Evolutionary conservation across 2,888 invertebrate species (phyloP), one percentile per base, ranked within the genome.

Genomic region (Anaspis maculata): DNA sequence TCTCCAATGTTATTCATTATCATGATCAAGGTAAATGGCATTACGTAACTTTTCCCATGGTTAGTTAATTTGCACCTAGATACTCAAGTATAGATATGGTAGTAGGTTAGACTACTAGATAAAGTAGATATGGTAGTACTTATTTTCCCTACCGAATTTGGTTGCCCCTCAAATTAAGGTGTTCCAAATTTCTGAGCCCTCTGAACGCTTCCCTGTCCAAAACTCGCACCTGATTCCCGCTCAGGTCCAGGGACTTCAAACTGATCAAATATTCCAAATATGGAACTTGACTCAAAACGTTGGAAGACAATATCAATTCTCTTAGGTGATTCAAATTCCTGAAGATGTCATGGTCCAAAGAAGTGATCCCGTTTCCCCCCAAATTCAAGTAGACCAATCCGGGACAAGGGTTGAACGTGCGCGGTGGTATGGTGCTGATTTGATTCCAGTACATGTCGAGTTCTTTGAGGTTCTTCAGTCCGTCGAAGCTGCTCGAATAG

Each of bases 391-490:
- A 35, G 24, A 28, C 26, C 15, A 39, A 26, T 22, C 35, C 27
- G n/a, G 25, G 16, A 27, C 29, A 39, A 27, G 25, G 35, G 7
- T 35, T 22, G 22, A 39, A 39, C 3, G 22, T 24, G 15, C 13
- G 23, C 12, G 15, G 16, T 12, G 35, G 35, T 25, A 39, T 26
- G 25, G 31, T 19, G 13, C 19, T 27, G n/a, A 39, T 31, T 23
- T 28, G 39, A 29, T 39, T 32, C 29, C 32, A 29, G 23, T 28
- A 35, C 24, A 30, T 22, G 30, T 34, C 28, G 9, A 39, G 34
- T 27, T 28, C 25, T 13, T 32, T 15, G 15, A 34, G 32, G 23
- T 39, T 31, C 15, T 21, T 22, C 10, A 28, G 15, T 5, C 29
- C 29, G 15, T 24, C 14, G 27, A 39, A 34, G 14, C 25, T 28